Base-by-base conservation (phyloP, 2,113 vertebrate genomes). In the Heterotis niloticus region DNA sequence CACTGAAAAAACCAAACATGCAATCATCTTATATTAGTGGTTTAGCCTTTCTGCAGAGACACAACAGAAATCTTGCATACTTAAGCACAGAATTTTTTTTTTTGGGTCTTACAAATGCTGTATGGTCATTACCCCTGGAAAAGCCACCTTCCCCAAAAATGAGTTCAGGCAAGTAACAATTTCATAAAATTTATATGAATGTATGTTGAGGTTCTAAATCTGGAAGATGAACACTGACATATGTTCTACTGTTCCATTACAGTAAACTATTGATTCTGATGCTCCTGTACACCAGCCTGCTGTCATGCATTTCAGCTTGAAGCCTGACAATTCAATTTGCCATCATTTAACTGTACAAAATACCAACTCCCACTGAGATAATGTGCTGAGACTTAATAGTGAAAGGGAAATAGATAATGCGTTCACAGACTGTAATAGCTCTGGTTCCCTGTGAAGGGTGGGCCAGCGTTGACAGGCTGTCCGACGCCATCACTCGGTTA, bases 31-130 rank as follows among this genome's bases (percentile, higher is more conserved):
- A 34, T 79, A 14, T 17, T 70, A 70, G n/a, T 5, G 59, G 67
- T 16, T 69, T 34, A 20, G 34, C 9, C 11, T 9, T 54, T 23
- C 16, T 20, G 60, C 44, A 56, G 67, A 75, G 82, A 82, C 29
- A 83, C 82, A 79, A 18, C 60, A 82, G 75, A 81, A 76, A 34
- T 13, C 80, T 34, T 77, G 11, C 4, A 74, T 73, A 79, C 69
- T 71, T 54, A 18, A 71, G 64, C n/a, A n/a, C n/a, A n/a, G 65
- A 4, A 12, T 44, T 44, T 2, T 44, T 17, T 57, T 28, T 26
- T 52, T 20, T 52, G 24, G 20, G 4, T 20, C 52, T 10, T 24
- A 11, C 24, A n/a, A 59, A 57, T 20, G 14, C 7, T n/a, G n/a
- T n/a, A 4, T 20, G 51, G 44, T 28, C 64, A 67, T n/a, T 0